Conservation (phyloP, 2,888 invertebrate genomes). For the Morpho deidamia region DNA sequence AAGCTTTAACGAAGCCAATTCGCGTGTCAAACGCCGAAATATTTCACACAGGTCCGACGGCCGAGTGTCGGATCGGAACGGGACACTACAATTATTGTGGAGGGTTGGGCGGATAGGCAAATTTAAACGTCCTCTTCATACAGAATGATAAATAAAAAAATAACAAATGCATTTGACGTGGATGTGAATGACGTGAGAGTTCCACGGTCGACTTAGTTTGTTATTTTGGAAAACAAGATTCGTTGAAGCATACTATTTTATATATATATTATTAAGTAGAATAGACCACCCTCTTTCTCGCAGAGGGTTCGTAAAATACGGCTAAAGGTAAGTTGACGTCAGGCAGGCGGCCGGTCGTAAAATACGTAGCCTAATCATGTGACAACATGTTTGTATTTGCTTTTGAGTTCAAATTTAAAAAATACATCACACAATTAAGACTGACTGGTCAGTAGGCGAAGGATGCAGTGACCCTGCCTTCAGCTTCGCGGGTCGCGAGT, state of each 20-base stretch:
- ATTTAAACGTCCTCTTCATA: conserved; percentile 14
- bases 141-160: conserved; percentile 2
- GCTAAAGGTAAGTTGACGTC: too few species aligned
- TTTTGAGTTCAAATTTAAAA: too few species aligned
- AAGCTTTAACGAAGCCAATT: conserved; percentile 44
- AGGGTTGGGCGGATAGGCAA: conserved; percentile 23
- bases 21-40: conserved; percentile 31
- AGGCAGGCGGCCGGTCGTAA: too few species aligned
- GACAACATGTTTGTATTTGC: too few species aligned
- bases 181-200: conserved; percentile 5
- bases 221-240: background rate
- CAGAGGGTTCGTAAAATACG: too few species aligned
- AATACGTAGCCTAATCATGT: too few species aligned
- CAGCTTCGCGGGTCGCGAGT: too few species aligned
- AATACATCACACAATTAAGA: too few species aligned
- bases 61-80: conserved; percentile 18
- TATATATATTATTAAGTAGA: too few species aligned
- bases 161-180: conserved; percentile 15
- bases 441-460: too few species aligned
- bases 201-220: background rate
- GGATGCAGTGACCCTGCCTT: too few species aligned
- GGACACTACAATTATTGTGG: conserved; percentile 26
- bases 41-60: conserved; percentile 21
- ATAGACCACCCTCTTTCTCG: too few species aligned
- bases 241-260: background rate